Percentiles rank a stretch among this genome's conserved stretches.
These are phyloP conservation scores for Coreius guichenoti DNA, from an alignment of 2,797 vertebrate genomes.

Conservation along the genomic window DNA sequence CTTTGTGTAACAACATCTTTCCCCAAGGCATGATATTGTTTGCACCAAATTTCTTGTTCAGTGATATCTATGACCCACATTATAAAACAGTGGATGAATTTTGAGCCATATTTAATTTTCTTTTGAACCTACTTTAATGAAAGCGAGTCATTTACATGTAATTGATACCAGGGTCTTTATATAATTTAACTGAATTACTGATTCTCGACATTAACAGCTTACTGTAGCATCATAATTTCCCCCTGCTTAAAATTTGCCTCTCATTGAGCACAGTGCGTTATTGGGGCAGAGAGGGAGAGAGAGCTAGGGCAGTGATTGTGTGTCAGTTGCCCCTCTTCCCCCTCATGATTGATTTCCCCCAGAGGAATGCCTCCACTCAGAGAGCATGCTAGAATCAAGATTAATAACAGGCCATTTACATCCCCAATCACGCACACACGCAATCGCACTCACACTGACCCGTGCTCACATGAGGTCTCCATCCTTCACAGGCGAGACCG, in stretches of 20 bases:
- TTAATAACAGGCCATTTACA: slow-evolving; percentile 76
- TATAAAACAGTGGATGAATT: slow-evolving; percentile 21
- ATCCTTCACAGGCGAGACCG: slow-evolving; percentile 45
- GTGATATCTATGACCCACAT: slow-evolving; percentile 29
- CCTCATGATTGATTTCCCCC: slow-evolving; percentile 72
- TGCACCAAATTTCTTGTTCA: slow-evolving; percentile 23
- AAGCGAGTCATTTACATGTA: slow-evolving; percentile 30
- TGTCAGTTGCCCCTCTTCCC: slow-evolving; percentile 62
- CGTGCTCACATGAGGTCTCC: slow-evolving; percentile 47
- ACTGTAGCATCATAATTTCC: slow-evolving; percentile 50
- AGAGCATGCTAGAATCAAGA: slow-evolving; percentile 70
- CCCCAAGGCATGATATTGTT: background rate
- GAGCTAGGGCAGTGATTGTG: slow-evolving; percentile 61
- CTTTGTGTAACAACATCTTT: slow-evolving; percentile 1
- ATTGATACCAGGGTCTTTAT: slow-evolving; percentile 45
- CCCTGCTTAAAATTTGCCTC: slow-evolving; percentile 50
- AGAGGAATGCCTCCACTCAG: slow-evolving; percentile 67
- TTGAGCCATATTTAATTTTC: slow-evolving; percentile 7
- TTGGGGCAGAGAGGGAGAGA: slow-evolving; percentile 68
- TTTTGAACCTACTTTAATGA: slow-evolving; percentile 24
- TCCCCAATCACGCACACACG: slow-evolving; percentile 65
- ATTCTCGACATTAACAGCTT: slow-evolving; percentile 33
- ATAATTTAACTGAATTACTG: slow-evolving; percentile 21
- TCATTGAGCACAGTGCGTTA: slow-evolving; percentile 35
- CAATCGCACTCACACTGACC: slow-evolving; percentile 39